Evolutionary conservation across 1,140 invertebrate genomes (phyloP), one percentile per base, ranked within the genome.

Genomic region (Callitettix versicolor): DNA sequence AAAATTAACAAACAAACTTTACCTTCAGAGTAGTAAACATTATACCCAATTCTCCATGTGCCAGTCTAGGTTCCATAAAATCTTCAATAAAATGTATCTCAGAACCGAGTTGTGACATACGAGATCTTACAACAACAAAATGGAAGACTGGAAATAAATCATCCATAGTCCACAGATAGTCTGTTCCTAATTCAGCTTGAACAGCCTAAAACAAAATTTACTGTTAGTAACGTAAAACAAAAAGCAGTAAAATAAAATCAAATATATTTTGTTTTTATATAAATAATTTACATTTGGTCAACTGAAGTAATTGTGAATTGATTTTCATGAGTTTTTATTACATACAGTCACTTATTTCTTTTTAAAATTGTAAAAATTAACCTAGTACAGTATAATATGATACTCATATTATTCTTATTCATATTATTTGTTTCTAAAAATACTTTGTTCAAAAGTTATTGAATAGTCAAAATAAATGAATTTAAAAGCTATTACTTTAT

Each of bases 81-180:
- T 91, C 85, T 60, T 87, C 81, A 17, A 91, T 83, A 63, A 91
- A 84, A 66, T 88, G 82, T 62, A 91, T 83, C 72, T 91, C 88
- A 14, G 87, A 88, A 3, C 88, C 87, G 15, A 91, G 76, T 68
- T 90, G 86, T 52, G 86, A 77, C 60, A 92, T 84, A 55, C 84
- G 74, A 18, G 88, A 80, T 44, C 88, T 71, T 0, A 91, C 82
- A 26, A 91, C 86, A 36, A 91, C 84, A 69, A 84, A 91, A 67
- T 86, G 81, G 71, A 91, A 91, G 21, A 89, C 80, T 3, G 88
- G 88, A 69, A 92, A 86, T 54, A 92, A 70, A 61, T 88, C 85
- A 69, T 92, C 88, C 84, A 89, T 89, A 60, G 80, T 84, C 84
- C 86, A 88, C 38, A 83, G 65, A 64, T 86, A 86, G 17, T 74